These are phyloP conservation scores for Oncorhynchus kisutch DNA, from an alignment of 2,113 vertebrate genomes.

Conservation along the genomic window DNA sequence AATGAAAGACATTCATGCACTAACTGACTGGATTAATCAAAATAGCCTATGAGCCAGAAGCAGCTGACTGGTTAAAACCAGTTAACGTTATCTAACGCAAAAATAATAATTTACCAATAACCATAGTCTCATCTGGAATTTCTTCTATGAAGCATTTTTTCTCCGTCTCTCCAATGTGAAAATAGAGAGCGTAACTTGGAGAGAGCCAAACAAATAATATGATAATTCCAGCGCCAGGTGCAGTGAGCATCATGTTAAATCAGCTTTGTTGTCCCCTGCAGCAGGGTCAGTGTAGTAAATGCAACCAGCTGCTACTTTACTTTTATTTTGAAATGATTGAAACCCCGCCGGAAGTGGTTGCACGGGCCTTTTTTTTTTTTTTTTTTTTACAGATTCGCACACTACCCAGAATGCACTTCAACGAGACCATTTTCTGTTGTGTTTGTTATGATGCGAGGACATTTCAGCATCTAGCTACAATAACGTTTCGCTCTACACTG, in stretches of 20 bases:
- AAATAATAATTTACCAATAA: constrained; percentile 78
- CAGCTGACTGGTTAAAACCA: constrained; percentile 13
- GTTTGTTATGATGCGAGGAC: constrained; percentile 1
- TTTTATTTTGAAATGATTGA: constrained; percentile 16
- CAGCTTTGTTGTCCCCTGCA: not conserved
- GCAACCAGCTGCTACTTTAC: not conserved
- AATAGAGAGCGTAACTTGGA: constrained; percentile 77
- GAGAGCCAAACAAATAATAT: constrained; percentile 46
- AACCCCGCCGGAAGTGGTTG: not conserved
- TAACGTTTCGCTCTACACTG: not conserved
- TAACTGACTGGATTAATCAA: not conserved
- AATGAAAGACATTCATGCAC: not conserved
- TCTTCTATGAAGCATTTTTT: constrained; percentile 94
- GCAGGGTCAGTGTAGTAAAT: not conserved
- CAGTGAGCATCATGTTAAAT: constrained; percentile 49
- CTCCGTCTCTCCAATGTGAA: constrained; percentile 92
- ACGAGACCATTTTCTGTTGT: not conserved
- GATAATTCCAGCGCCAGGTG: constrained; percentile 23
- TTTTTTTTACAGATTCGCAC: too few relatives aligned
- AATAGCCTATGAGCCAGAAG: not conserved
- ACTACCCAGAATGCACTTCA: not conserved
- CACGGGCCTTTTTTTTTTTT: too few relatives aligned
- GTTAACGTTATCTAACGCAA: not conserved
- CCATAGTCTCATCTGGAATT: constrained; percentile 94
- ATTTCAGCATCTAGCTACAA: not conserved